Percentiles rank a stretch among this genome's conserved stretches.
Conservation (phyloP, 2,888 invertebrate genomes). For the Piscicola geometra region DNA sequence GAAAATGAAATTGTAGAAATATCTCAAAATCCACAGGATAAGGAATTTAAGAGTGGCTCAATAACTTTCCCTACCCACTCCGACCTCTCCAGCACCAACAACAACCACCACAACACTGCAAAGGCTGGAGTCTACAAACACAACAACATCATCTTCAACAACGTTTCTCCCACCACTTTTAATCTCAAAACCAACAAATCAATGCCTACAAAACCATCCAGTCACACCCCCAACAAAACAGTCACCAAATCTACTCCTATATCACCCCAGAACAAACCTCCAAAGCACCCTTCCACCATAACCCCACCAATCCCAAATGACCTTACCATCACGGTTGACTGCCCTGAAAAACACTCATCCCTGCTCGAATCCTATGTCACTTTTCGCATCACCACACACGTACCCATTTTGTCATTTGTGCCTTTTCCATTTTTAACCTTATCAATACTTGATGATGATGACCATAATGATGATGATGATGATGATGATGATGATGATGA, state of each 20-base stretch:
- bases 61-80: not conserved
- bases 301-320: not conserved
- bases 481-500: not conserved
- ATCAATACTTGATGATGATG: not conserved
- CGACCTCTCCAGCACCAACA: constrained; percentile 51
- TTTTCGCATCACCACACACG: constrained; percentile 66
- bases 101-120: too few relatives aligned
- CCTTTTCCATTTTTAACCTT: too few relatives aligned
- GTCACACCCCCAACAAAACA: not conserved
- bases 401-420: too few relatives aligned
- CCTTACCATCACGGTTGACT: constrained; percentile 67
- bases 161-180: not conserved
- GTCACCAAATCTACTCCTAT: too few relatives aligned
- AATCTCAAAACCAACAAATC: not conserved
- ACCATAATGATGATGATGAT: not conserved
- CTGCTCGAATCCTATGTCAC: constrained; percentile 69
- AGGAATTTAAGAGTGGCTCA: too few relatives aligned
- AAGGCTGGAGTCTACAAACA: constrained; percentile 52
- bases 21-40: too few relatives aligned
- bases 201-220: too few relatives aligned
- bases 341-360: constrained; percentile 69
- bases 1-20: not conserved
- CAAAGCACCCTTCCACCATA: too few relatives aligned
- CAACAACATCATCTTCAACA: not conserved
- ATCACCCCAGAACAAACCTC: too few relatives aligned